Evolutionary conservation across 2,888 invertebrate genomes (phyloP).

Genomic region (Drosophila kokeensis): DNA sequence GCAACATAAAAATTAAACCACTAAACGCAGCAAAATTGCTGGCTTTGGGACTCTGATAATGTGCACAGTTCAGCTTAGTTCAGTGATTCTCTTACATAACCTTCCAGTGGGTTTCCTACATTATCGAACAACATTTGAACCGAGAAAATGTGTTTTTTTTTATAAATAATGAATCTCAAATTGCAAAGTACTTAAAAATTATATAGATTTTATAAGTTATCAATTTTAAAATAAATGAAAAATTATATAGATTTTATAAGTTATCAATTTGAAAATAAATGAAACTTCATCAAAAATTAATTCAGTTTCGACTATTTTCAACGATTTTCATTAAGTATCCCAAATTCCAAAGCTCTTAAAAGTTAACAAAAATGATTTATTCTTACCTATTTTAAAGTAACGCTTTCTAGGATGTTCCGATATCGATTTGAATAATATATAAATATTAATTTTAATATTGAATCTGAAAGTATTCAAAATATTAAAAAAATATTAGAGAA

Average conservation of each 20-base stretch:
- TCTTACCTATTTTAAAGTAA: not conserved
- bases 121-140: not conserved
- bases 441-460: not conserved
- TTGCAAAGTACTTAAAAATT: fast-evolving
- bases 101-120: not conserved
- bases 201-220: not conserved
- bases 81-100: not conserved
- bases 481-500: no score
- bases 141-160: not conserved
- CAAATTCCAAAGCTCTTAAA: not conserved
- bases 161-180: not conserved
- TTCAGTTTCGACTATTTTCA: not conserved
- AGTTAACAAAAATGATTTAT: not conserved
- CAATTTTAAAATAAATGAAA: not conserved
- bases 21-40: conserved; percentile 70
- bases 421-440: not conserved
- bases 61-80: conserved; percentile 29
- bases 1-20: conserved; percentile 78
- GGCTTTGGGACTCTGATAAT: conserved; percentile 44
- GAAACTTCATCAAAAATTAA: not conserved
- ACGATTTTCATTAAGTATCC: not conserved
- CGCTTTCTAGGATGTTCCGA: not conserved
- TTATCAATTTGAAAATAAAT: not conserved
- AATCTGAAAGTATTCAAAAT: not conserved
- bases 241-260: no score